Base-by-base conservation (phyloP, 2,888 invertebrate species). In the Ceramica pisi region DNA sequence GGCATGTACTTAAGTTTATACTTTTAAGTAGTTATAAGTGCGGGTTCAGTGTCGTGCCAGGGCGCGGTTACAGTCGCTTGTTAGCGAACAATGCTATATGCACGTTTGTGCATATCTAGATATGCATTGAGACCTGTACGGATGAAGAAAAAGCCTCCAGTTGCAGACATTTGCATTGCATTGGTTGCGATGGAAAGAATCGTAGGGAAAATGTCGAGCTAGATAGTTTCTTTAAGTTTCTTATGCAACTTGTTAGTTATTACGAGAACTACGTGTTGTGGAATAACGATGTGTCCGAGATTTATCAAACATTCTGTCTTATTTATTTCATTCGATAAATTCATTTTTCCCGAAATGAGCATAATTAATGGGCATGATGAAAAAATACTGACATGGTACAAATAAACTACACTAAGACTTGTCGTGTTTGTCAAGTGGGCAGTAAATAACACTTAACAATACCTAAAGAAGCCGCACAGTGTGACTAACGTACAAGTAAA, bases 61-160 rank as follows among this genome's bases (percentile, higher is more conserved):
- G 91, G 91, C 88, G 92, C 92, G 93, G 93, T 94, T 92, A 92
- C 90, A 90, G 91, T 78, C 90, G 92, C 94, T 94, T 94, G 94
- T 94, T 94, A 94, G 93, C 87, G 90, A 92, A 94, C 93, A 94
- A 94, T 93, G 93, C 92, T 86, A 88, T 87, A 88, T 88, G 87
- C 88, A 90, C 87, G 88, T 88, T 88, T 84, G 81, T 83, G 83
- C 75, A 81, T 86, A 89, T 90, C 87, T 88, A 89, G 88, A 90
- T 90, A 86, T 83, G 83, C 85, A 86, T 83, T 84, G 80, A 78
- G 81, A 75, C 76, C 78, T 82, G 78, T 83, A 78, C 82, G 87
- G 83, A 83, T 84, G 84, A 82, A 86, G 85, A 88, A 85, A 84
- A 85, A 87, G 85, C 81, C 75, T 80, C 83, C 81, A 80, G 83